These are phyloP conservation scores for Crotalus horridus DNA, from an alignment of 2,113 vertebrate genomes.

Conservation along the genomic window DNA sequence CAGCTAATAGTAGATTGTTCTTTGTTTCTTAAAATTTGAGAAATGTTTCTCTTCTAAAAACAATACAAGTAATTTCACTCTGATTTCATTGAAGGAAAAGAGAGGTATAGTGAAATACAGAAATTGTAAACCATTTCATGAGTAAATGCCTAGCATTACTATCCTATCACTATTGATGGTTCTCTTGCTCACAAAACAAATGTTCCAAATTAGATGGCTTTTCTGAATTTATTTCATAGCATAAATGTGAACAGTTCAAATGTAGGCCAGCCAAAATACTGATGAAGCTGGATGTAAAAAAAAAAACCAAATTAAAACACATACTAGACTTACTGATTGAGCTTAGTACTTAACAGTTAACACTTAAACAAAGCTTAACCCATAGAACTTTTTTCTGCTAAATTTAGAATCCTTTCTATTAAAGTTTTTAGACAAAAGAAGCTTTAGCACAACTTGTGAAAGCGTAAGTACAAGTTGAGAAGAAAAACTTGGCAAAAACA, in stretches of 20 bases:
- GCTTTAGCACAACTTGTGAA: not conserved
- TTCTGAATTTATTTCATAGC: not conserved
- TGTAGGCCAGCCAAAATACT: not conserved
- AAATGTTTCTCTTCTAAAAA: not conserved
- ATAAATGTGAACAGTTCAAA: not conserved
- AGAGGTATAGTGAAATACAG: not conserved
- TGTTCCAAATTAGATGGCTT: not conserved
- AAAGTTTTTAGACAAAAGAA: not conserved
- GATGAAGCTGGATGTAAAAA: conserved; percentile 8
- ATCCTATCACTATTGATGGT: not conserved
- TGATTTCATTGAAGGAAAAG: not conserved
- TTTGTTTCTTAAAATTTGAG: not conserved
- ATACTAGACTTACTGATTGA: not conserved
- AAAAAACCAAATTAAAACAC: not conserved
- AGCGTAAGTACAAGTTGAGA: not conserved
- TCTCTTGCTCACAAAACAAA: not conserved
- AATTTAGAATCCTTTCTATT: not conserved
- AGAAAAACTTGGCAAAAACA: not conserved
- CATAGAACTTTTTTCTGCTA: not conserved
- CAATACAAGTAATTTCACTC: not conserved
- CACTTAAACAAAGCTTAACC: not conserved
- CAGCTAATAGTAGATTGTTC: not conserved
- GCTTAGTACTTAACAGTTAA: not conserved
- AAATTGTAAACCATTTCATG: not conserved
- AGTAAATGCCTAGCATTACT: not conserved